phyloP scores from a whole-genome alignment of 2,113 vertebrate genomes.

The Chamaetylas fuelleborni region DNA sequence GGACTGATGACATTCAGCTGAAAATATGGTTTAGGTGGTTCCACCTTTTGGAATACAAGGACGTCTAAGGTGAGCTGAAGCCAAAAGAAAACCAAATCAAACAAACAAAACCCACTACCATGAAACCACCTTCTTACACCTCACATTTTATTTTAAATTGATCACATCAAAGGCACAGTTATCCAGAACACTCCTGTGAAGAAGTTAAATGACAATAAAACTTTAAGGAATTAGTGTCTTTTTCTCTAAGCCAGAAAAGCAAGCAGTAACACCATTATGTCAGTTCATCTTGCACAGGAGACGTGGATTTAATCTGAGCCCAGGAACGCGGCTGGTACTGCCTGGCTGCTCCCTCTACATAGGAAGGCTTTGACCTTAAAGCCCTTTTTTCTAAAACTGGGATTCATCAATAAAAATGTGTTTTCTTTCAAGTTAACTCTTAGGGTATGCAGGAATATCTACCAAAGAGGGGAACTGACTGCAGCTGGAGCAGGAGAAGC shows the following conservation, averaged over 20 bases:
- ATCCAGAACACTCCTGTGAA: not conserved
- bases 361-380: constrained; percentile 45
- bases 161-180: not conserved
- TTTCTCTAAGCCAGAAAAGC: not conserved
- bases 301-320: not conserved
- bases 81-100: not conserved
- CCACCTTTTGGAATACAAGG: not conserved
- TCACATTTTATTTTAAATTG: not conserved
- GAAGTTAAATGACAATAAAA: not conserved
- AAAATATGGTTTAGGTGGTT: not conserved
- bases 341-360: not conserved
- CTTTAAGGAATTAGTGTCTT: not conserved
- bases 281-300: not conserved
- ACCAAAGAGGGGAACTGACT: not conserved
- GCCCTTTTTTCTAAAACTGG: not conserved
- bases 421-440: not conserved
- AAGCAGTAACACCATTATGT: not conserved
- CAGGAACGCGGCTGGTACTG: not conserved
- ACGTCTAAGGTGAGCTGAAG: not conserved
- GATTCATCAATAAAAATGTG: not conserved
- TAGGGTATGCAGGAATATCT: not conserved
- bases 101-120: not conserved
- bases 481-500: not conserved
- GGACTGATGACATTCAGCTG: not conserved
- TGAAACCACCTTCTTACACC: not conserved